Evolutionary conservation across 1,140 invertebrate species (phyloP).

Genomic region (Apolygus lucorum): DNA sequence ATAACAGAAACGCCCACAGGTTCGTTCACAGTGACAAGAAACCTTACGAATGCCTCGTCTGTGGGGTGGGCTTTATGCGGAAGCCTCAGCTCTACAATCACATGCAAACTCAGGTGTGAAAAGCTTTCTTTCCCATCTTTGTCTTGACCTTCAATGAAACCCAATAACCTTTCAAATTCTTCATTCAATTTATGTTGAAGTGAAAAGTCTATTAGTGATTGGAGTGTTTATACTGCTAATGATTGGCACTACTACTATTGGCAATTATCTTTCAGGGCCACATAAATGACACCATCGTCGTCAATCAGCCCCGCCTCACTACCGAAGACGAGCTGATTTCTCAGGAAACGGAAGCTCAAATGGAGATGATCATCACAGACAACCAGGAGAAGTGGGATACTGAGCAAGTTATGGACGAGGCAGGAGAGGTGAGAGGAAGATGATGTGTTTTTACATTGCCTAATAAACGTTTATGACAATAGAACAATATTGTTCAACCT

Average conservation of each 20-base stretch:
- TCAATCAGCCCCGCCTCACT: conserved; percentile 63
- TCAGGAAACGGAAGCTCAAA: conserved; percentile 39
- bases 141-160: neutral
- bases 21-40: conserved; percentile 80
- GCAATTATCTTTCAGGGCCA: conserved; percentile 46
- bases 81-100: conserved; percentile 71
- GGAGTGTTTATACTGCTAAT: too few species aligned
- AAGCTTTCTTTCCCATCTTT: too few species aligned
- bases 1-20: conserved; percentile 74
- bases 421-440: neutral
- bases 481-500: too few species aligned
- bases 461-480: too few species aligned
- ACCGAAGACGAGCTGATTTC: conserved; percentile 46
- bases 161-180: neutral
- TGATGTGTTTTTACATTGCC: neutral
- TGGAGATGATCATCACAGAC: conserved; percentile 39
- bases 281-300: conserved; percentile 64
- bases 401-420: conserved; percentile 25
- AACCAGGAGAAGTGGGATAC: conserved; percentile 31
- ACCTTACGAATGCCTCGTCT: conserved; percentile 72
- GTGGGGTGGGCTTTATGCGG: conserved; percentile 72
- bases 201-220: neutral
- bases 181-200: neutral
- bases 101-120: conserved; percentile 53
- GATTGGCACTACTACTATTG: too few species aligned